phyloP scores from a whole-genome alignment of 2,113 vertebrate species.

The Nycticorax nycticorax region DNA sequence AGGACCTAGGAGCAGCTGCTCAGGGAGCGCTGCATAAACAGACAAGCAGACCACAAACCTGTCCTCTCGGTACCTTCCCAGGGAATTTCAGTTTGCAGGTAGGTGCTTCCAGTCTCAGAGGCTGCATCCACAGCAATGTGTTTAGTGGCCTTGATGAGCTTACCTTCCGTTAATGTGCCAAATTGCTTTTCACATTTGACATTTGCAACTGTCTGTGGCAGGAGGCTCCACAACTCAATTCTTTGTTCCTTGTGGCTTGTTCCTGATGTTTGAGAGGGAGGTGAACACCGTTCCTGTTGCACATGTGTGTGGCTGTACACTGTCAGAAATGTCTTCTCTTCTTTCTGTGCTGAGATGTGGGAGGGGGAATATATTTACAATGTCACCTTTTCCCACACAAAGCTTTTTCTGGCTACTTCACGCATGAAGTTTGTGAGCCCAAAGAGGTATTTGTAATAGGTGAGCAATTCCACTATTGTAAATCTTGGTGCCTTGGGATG shows the following conservation, averaged over 20 bases:
- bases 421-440: neutral
- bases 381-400: neutral
- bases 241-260: neutral
- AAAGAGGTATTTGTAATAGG: neutral
- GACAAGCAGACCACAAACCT: neutral
- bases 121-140: neutral
- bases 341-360: neutral
- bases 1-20: neutral
- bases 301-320: neutral
- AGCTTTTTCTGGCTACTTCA: neutral
- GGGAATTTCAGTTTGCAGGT: neutral
- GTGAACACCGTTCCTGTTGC: neutral
- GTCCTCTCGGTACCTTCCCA: neutral
- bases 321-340: neutral
- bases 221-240: neutral
- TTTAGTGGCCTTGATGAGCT: neutral
- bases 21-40: neutral
- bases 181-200: neutral
- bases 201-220: neutral
- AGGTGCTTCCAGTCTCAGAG: neutral
- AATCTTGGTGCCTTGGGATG: neutral
- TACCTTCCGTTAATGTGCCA: neutral
- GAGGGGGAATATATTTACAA: neutral
- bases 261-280: neutral
- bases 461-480: neutral